A percentile compares a stretch with the other conserved stretches of the same genome.
Evolutionary conservation across 2,888 invertebrate genomes (phyloP).

Genomic region (Penaeus monodon): DNA sequence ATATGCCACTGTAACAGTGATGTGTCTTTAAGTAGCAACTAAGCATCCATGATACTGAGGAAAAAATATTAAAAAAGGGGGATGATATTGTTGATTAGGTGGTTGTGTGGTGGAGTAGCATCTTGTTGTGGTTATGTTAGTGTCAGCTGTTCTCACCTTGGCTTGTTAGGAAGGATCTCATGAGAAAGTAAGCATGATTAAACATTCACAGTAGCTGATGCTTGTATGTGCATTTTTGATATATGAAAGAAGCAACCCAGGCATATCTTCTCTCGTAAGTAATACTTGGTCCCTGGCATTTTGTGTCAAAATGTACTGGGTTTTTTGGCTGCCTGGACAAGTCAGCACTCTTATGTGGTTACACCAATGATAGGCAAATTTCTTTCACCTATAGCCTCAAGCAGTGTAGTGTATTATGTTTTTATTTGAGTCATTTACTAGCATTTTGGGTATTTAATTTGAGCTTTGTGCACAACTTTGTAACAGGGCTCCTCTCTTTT

Average conservation of each 20-base stretch:
- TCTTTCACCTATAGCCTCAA: neutral
- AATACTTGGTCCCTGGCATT: neutral
- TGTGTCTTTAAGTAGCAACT: conserved; percentile 38
- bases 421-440: conserved; percentile 16
- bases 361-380: neutral
- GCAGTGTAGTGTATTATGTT: conserved; percentile 2
- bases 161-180: conserved; percentile 43
- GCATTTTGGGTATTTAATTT: conserved; percentile 8
- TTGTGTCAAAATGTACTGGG: neutral
- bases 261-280: conserved; percentile 16
- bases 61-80: neutral
- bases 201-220: conserved; percentile 25
- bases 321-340: conserved; percentile 13
- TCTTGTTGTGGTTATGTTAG: neutral
- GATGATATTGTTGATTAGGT: conserved; percentile 25
- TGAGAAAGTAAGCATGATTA: conserved; percentile 25
- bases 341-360: conserved; percentile 5
- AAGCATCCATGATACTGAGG: conserved; percentile 30
- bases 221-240: conserved; percentile 30
- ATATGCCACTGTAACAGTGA: conserved; percentile 52
- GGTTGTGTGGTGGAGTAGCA: conserved; percentile 22
- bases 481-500: conserved; percentile 36
- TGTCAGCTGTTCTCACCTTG: neutral
- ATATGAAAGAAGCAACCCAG: conserved; percentile 13
- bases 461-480: conserved; percentile 35